Evolutionary conservation across 2,888 invertebrate genomes (phyloP), one percentile per base, ranked within the genome.

Genomic region (Rhagonycha fulva): DNA sequence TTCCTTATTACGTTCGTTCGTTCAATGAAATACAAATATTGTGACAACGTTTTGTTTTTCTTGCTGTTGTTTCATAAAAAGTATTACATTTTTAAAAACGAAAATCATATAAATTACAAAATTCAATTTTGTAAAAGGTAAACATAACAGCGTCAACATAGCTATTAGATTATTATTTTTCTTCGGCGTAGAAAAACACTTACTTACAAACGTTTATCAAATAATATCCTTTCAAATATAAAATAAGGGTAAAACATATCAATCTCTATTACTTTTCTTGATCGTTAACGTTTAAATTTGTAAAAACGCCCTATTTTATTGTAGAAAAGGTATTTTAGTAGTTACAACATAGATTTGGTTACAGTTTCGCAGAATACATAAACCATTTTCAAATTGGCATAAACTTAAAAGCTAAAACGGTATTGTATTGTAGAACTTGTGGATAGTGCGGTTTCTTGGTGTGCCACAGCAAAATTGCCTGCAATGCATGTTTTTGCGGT

Each of bases 341-440:
- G 67, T 26, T 69, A 70, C 70, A 75, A 77, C 68, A 70, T 75
- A 72, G 72, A 72, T 75, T 71, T 70, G 72, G 60, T 72, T 67
- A 69, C 70, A 75, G 70, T 75, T 77, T 28, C 24, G 14, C 62
- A 69, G 69, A 75, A 78, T 75, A 78, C 75, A 75, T 70, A 78
- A 73, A 78, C 75, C 71, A 78, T 73, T 78, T 78, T 75, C 73
- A 78, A 75, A 75, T 76, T 73, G 75, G 72, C 70, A 63, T 61
- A 68, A 72, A 72, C 69, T 72, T 78, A 71, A 78, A 78, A 75
- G 78, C 75, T 71, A 76, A 77, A 75, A 68, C 75, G 70, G 73
- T 73, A 68, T 75, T 68, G 72, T 72, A 72, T 72, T 77, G 74
- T 77, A 74, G 74, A 77, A 74, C 77, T 74, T 74, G 74, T 32